Evolutionary conservation across 2,888 invertebrate genomes (phyloP).

Genomic region (Spatulosminthurus flaviceps): DNA sequence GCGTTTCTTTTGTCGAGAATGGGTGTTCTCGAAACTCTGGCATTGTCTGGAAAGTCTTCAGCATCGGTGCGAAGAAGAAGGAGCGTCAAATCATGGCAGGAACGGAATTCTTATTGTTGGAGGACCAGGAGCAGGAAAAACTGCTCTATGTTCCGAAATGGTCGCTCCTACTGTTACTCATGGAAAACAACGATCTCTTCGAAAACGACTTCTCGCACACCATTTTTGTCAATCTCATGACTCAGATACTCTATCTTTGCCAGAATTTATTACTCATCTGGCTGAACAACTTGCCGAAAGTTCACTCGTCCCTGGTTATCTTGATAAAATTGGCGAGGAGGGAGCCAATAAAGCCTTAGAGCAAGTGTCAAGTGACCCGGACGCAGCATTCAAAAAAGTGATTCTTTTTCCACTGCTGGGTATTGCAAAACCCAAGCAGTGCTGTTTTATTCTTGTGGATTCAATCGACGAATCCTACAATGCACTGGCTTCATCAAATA

Average conservation of each 20-base stretch:
- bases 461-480: constrained; percentile 81
- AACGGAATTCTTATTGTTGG: constrained; percentile 85
- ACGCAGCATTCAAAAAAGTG: constrained; percentile 89
- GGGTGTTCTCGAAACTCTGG: constrained; percentile 93
- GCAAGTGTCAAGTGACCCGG: constrained; percentile 85
- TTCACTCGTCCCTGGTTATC: constrained; percentile 71
- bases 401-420: constrained; percentile 86
- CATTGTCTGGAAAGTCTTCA: constrained; percentile 87
- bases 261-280: constrained; percentile 84
- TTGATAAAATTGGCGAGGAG: constrained; percentile 68
- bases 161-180: constrained; percentile 72
- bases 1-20: constrained; percentile 89
- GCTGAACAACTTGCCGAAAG: constrained; percentile 80
- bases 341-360: constrained; percentile 66
- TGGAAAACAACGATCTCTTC: constrained; percentile 76
- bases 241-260: constrained; percentile 83
- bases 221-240: constrained; percentile 85
- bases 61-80: constrained; percentile 67
- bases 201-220: constrained; percentile 82
- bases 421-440: constrained; percentile 82
- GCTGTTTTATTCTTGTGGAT: constrained; percentile 86
- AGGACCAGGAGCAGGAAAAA: constrained; percentile 94
- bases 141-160: constrained; percentile 84
- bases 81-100: constrained; percentile 64
- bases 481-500: constrained; percentile 42